Evolutionary conservation across 2,888 invertebrate species (phyloP).

Genomic region (Patella ulyssiponensis): DNA sequence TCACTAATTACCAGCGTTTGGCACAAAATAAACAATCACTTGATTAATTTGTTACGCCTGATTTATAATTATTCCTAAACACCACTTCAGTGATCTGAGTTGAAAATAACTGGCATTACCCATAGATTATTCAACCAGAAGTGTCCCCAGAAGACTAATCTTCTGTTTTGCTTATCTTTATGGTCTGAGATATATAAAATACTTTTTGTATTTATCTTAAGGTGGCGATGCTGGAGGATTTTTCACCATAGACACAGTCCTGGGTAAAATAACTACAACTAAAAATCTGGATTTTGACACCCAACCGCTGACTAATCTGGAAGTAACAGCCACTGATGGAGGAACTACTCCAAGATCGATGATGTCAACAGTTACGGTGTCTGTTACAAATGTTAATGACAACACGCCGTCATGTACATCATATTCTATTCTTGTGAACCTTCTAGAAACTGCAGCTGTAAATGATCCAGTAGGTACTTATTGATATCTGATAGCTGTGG

Average conservation of each 20-base stretch:
- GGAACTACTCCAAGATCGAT: conserved; percentile 77
- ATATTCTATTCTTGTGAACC: conserved; percentile 77
- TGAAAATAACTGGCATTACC: too few species aligned
- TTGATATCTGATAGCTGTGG: too few species aligned
- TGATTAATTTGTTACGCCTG: too few species aligned
- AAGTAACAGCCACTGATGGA: conserved; percentile 80
- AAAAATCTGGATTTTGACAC: conserved; percentile 89
- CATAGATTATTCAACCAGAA: too few species aligned
- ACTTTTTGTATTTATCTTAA: not conserved
- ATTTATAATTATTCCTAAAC: too few species aligned
- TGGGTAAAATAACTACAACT: conserved; percentile 87
- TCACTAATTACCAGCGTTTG: too few species aligned
- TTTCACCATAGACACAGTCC: conserved; percentile 82
- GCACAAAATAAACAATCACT: too few species aligned
- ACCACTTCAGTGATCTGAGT: too few species aligned
- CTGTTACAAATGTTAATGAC: conserved; percentile 89
- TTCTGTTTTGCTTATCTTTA: too few species aligned
- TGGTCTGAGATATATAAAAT: too few species aligned
- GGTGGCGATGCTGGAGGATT: conserved; percentile 1
- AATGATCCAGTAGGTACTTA: conserved; percentile 76
- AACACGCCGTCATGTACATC: conserved; percentile 82
- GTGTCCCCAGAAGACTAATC: too few species aligned
- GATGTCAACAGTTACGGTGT: conserved; percentile 86
- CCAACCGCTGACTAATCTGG: conserved; percentile 85
- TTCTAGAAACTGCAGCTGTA: conserved; percentile 89